Conservation (phyloP, 2,888 invertebrate genomes). For the Mimas tiliae region DNA sequence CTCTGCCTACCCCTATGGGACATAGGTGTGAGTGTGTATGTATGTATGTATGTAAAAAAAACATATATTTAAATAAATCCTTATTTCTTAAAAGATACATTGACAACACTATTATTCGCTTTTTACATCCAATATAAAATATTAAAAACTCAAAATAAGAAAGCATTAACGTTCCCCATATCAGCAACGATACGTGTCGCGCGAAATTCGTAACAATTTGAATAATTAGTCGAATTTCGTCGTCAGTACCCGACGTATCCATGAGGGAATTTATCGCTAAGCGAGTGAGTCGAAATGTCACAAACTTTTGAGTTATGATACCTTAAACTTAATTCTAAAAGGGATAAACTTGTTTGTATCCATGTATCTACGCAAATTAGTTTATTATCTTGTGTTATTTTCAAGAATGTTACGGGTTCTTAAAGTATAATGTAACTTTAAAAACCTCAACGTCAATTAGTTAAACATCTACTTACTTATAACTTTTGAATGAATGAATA, state of each 20-base stretch:
- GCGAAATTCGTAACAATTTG: constrained; percentile 54
- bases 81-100: not conserved
- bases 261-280: constrained; percentile 46
- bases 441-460: no score
- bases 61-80: no score
- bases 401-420: no score
- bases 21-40: no score
- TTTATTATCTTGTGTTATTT: not conserved
- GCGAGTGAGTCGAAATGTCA: constrained; percentile 40
- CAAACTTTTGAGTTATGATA: constrained; percentile 50
- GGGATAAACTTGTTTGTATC: constrained; percentile 11
- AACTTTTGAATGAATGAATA: no score
- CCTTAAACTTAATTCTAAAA: constrained; percentile 37
- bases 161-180: not conserved
- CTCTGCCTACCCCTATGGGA: no score
- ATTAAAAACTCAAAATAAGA: not conserved
- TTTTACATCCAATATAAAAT: not conserved
- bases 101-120: not conserved
- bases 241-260: constrained; percentile 48
- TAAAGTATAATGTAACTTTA: no score
- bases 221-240: constrained; percentile 59
- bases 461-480: no score
- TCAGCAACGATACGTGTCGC: constrained; percentile 3
- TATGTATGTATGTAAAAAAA: no score
- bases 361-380: not conserved